A percentile compares a stretch with the other conserved stretches of the same genome.
These are phyloP conservation scores for Platysteira castanea DNA, from an alignment of 2,113 vertebrate genomes.

Conservation along the genomic window DNA sequence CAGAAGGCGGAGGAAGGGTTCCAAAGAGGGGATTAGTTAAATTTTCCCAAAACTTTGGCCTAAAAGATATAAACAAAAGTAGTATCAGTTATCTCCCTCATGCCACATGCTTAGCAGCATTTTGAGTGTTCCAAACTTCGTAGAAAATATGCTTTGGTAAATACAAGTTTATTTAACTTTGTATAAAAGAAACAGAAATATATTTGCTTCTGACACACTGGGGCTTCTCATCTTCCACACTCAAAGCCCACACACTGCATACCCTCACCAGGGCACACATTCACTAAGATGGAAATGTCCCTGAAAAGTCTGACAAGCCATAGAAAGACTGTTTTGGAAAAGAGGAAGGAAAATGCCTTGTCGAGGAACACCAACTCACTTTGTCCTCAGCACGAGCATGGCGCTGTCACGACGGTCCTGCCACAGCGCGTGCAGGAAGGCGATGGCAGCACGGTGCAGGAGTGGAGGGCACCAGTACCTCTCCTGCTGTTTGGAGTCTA, in stretches of 20 bases:
- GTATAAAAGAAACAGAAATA: not conserved
- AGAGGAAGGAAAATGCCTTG: not conserved
- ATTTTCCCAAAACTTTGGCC: constrained; percentile 95
- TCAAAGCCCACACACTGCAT: not conserved
- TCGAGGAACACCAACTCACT: constrained; percentile 70
- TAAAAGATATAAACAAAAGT: constrained; percentile 41
- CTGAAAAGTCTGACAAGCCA: not conserved
- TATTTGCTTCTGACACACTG: not conserved
- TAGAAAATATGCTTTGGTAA: not conserved
- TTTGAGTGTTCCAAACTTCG: not conserved
- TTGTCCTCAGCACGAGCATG: constrained; percentile 90
- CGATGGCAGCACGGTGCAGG: constrained; percentile 87
- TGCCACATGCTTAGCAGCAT: not conserved
- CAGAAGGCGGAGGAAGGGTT: constrained; percentile 82
- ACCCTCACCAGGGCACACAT: not conserved
- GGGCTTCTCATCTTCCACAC: not conserved
- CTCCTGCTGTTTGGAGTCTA: constrained; percentile 87
- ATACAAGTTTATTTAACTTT: not conserved
- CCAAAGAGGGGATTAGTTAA: constrained; percentile 91
- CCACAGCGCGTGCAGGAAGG: constrained; percentile 96
- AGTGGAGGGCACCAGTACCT: constrained; percentile 92
- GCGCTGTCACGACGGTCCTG: constrained; percentile 95
- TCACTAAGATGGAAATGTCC: not conserved
- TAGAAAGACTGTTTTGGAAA: not conserved
- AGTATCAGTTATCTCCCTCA: not conserved